A percentile compares a stretch with the other conserved stretches of the same genome.
Evolutionary conservation across 2,113 vertebrate genomes (phyloP).

Genomic region (Pollimyrus isidori): DNA sequence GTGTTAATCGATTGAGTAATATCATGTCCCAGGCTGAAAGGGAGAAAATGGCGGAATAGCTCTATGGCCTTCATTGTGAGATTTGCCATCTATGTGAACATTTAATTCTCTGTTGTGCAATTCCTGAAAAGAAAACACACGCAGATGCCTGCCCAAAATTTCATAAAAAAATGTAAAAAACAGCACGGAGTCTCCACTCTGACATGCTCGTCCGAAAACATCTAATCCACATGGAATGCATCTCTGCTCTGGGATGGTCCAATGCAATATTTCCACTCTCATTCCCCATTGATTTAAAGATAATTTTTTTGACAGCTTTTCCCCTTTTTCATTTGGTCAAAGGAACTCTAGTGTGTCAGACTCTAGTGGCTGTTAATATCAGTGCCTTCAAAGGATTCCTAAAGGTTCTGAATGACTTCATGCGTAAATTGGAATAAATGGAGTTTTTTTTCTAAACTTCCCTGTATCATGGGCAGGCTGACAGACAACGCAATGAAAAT

Average conservation of each 20-base stretch:
- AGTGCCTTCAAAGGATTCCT: not conserved
- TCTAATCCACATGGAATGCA: not conserved
- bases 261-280: not conserved
- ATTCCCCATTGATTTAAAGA: constrained; percentile 5
- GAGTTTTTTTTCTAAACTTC: not conserved
- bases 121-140: constrained; percentile 15
- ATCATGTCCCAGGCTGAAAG: constrained; percentile 28
- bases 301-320: constrained; percentile 1
- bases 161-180: not conserved
- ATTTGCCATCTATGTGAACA: constrained; percentile 7
- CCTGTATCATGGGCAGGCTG: not conserved
- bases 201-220: not conserved
- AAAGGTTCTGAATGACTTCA: not conserved
- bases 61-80: constrained; percentile 18
- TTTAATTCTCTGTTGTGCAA: constrained; percentile 16
- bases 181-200: not conserved
- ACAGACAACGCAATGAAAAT: not conserved
- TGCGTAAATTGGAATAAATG: not conserved
- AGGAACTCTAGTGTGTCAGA: not conserved
- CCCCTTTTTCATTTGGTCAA: not conserved
- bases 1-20: constrained; percentile 42
- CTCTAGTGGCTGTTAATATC: not conserved
- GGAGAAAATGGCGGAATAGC: constrained; percentile 28
- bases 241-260: not conserved
- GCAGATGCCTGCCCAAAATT: constrained; percentile 19